These are phyloP conservation scores for Orthonychiurus folsomi DNA, from an alignment of 2,888 invertebrate species.

Conservation along the genomic window DNA sequence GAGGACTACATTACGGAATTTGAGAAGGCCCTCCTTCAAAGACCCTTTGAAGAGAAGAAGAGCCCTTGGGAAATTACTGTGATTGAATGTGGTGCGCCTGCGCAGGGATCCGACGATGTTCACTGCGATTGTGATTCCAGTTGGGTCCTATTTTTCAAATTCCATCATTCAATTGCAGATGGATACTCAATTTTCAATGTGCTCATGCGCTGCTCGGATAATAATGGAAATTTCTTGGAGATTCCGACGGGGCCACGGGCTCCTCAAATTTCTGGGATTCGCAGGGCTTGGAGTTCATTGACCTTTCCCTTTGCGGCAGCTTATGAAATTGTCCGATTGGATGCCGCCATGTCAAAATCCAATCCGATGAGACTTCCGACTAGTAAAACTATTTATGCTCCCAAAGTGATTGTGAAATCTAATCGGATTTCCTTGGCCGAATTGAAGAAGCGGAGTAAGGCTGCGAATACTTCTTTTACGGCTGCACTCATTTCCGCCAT, in stretches of 20 bases:
- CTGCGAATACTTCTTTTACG: background rate
- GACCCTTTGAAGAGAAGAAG: background rate
- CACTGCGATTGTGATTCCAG: background rate
- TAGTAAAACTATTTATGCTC: background rate
- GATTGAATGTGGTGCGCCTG: too few species aligned
- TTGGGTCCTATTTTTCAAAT: background rate
- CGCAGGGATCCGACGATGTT: too few species aligned
- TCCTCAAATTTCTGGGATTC: too few species aligned
- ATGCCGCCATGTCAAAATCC: background rate
- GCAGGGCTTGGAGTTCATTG: too few species aligned
- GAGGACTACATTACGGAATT: background rate
- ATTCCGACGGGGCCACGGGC: too few species aligned
- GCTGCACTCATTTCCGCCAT: background rate
- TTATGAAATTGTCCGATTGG: background rate
- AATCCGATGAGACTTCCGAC: background rate
- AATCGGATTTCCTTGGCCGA: background rate
- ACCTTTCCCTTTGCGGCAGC: background rate
- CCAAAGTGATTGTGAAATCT: background rate
- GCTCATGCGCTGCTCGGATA: background rate
- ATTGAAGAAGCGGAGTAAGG: background rate
- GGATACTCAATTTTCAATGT: background rate
- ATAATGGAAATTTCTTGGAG: background rate
- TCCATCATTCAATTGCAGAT: background rate
- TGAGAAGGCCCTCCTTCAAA: background rate
- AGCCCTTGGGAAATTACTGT: background rate